phyloP scores from a whole-genome alignment of 2,888 invertebrate genomes.

The Cryptocheilus praepositus region DNA sequence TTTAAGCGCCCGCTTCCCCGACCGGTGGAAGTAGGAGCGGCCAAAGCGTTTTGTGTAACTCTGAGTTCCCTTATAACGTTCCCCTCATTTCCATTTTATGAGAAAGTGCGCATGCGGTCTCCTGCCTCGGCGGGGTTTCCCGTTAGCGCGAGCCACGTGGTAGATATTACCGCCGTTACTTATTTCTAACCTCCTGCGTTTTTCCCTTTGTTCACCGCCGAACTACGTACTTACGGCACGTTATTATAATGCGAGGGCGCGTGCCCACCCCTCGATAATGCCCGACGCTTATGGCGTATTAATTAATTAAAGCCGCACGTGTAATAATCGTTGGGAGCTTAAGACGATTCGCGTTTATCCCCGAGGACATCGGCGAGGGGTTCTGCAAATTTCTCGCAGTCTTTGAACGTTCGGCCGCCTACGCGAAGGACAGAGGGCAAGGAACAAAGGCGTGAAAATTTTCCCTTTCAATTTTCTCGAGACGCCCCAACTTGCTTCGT shows the following conservation, averaged over 20 bases:
- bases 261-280: too few relatives aligned
- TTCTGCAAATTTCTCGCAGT: too few relatives aligned
- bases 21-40: not conserved
- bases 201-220: constrained; percentile 15
- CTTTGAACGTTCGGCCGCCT: too few relatives aligned
- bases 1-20: too few relatives aligned
- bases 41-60: constrained; percentile 14
- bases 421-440: too few relatives aligned
- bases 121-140: not conserved
- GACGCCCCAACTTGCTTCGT: not conserved
- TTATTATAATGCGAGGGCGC: constrained; percentile 16
- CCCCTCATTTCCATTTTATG: constrained; percentile 41
- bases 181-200: not conserved
- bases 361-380: too few relatives aligned
- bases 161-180: constrained; percentile 6
- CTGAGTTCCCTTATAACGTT: constrained; percentile 17
- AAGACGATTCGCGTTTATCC: too few relatives aligned
- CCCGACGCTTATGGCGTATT: too few relatives aligned
- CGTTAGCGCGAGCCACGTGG: constrained; percentile 1
- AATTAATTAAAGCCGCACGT: too few relatives aligned
- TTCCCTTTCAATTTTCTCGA: too few relatives aligned
- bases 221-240: constrained; percentile 26
- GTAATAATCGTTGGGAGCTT: too few relatives aligned
- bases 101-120: constrained; percentile 21
- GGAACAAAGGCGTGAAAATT: too few relatives aligned